These are phyloP conservation scores for Clarias pachynema DNA, from an alignment of 2,797 vertebrate genomes.

Conservation along the genomic window DNA sequence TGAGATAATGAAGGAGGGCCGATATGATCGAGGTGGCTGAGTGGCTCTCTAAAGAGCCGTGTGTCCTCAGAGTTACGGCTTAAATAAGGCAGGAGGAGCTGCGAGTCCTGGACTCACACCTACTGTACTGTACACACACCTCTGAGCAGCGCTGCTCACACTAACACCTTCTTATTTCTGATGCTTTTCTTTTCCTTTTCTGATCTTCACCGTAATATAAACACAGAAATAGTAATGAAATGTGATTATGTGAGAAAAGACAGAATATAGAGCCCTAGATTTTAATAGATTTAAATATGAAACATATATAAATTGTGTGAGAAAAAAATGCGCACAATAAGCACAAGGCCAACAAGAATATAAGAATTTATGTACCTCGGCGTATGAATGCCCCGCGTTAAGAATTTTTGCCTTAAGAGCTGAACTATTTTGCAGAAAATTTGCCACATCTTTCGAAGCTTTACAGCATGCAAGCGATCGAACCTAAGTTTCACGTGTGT, in stretches of 20 bases:
- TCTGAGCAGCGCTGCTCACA: conserved; percentile 27
- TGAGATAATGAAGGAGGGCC: conserved; percentile 42
- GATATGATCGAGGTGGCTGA: conserved; percentile 45
- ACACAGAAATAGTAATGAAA: neutral
- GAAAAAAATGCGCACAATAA: neutral
- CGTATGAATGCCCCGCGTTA: too few species aligned
- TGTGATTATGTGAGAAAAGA: neutral
- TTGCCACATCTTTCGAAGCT: too few species aligned
- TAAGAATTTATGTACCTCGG: too few species aligned
- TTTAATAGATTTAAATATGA: neutral
- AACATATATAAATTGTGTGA: neutral
- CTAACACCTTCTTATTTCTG: conserved; percentile 10
- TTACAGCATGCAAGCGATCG: too few species aligned
- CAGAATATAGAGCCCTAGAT: neutral
- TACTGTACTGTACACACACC: neutral
- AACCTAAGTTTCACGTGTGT: too few species aligned
- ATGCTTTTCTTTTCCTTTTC: neutral
- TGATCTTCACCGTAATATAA: neutral
- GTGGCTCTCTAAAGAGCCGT: conserved; percentile 44
- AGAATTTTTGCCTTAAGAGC: too few species aligned
- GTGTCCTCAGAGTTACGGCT: conserved; percentile 39
- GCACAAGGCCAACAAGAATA: too few species aligned
- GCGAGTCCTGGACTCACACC: conserved; percentile 10
- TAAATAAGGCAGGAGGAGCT: conserved; percentile 46
- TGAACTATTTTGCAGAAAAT: too few species aligned